Percentiles rank a stretch among this genome's conserved stretches.
phyloP scores from a whole-genome alignment of 2,797 vertebrate species.

The Melopsittacus undulatus region DNA sequence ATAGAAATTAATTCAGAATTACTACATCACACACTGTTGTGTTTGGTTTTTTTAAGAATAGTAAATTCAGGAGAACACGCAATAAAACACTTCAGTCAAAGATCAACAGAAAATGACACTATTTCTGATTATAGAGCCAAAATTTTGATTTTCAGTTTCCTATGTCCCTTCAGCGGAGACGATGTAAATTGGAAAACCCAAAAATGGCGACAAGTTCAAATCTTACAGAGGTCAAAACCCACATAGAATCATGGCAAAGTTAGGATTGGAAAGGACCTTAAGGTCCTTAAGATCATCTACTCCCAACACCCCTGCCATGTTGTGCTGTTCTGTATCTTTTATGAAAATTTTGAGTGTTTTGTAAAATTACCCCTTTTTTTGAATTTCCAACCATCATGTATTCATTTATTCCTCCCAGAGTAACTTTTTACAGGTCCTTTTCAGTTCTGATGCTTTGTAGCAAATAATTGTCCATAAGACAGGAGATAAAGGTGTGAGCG shows the following conservation, averaged over 20 bases:
- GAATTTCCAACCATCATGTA: background rate
- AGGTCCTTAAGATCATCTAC: background rate
- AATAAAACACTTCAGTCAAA: background rate
- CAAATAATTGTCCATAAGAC: background rate
- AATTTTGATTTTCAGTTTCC: background rate
- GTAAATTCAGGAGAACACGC: background rate
- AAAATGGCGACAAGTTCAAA: background rate
- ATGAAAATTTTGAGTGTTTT: background rate
- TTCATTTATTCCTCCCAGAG: background rate
- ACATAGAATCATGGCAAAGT: background rate
- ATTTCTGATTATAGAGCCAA: background rate
- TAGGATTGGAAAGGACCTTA: background rate
- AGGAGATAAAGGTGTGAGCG: background rate
- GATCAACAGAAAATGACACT: background rate
- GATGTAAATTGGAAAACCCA: background rate
- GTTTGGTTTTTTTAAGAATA: background rate
- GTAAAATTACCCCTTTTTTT: background rate
- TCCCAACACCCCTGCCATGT: background rate
- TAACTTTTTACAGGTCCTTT: background rate
- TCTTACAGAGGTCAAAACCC: background rate
- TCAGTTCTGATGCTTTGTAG: background rate
- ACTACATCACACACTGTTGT: background rate
- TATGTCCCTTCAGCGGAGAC: background rate
- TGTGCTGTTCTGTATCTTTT: background rate
- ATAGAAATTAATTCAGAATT: constrained; percentile 29